Conservation (phyloP, 2,113 vertebrate species). For the Gadus macrocephalus region DNA sequence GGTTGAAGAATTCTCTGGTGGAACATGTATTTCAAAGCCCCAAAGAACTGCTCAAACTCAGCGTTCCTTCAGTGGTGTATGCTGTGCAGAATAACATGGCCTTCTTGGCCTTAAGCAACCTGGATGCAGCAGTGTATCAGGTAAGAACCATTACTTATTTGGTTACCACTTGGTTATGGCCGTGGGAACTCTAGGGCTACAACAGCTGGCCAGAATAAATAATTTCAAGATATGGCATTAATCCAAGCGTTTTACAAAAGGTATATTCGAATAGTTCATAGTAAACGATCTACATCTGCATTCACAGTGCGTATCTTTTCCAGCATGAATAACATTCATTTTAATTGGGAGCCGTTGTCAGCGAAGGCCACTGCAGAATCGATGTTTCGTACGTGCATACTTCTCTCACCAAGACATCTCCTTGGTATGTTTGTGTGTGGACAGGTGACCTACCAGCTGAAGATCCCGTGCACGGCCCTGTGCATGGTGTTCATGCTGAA, state of each 20-base stretch:
- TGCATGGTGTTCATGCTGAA: constrained; percentile 94
- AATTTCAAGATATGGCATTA: too few relatives aligned
- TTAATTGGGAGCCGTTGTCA: too few relatives aligned
- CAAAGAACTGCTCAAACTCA: constrained; percentile 86
- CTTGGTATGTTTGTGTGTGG: constrained; percentile 10
- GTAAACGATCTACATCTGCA: background rate
- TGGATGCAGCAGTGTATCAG: constrained; percentile 97
- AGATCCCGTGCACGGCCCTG: constrained; percentile 95
- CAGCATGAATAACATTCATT: too few relatives aligned
- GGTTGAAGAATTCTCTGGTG: constrained; percentile 72
- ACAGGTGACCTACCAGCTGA: constrained; percentile 95
- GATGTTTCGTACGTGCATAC: background rate
- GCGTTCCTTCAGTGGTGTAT: constrained; percentile 91
- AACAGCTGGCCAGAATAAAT: too few relatives aligned
- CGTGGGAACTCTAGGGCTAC: too few relatives aligned
- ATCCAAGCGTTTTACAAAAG: too few relatives aligned
- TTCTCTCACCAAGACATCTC: background rate
- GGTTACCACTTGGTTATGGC: too few relatives aligned
- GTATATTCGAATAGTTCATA: too few relatives aligned
- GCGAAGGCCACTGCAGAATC: too few relatives aligned
- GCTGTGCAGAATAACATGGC: constrained; percentile 98
- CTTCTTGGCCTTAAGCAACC: constrained; percentile 91
- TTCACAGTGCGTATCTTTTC: too few relatives aligned
- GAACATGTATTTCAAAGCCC: constrained; percentile 84
- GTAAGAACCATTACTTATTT: constrained; percentile 54